These are phyloP conservation scores for Drosophila vallismaia DNA, from an alignment of 2,888 invertebrate genomes.

Conservation along the genomic window DNA sequence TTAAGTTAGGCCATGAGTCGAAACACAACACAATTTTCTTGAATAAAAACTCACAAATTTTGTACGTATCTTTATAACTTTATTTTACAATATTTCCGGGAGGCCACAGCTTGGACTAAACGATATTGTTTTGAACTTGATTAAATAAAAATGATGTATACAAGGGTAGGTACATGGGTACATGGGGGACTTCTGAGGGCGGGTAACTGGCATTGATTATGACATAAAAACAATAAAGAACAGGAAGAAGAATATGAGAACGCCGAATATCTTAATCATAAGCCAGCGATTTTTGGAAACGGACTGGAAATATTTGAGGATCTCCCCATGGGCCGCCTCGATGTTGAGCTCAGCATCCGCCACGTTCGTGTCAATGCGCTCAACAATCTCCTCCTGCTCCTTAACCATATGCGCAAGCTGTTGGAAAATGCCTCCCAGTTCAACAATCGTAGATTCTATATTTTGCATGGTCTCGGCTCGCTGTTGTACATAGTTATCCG, in stretches of 20 bases:
- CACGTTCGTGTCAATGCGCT: constrained; percentile 98
- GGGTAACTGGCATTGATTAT: constrained; percentile 85
- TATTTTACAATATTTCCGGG: constrained; percentile 61
- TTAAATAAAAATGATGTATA: constrained; percentile 37
- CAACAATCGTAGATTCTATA: constrained; percentile 99
- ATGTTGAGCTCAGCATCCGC: constrained; percentile 98
- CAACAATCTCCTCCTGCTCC: constrained; percentile 95
- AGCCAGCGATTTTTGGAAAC: constrained; percentile 99
- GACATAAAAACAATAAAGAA: constrained; percentile 99
- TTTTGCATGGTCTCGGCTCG: constrained; percentile 99
- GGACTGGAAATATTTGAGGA: constrained; percentile 98
- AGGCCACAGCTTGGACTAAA: constrained; percentile 45
- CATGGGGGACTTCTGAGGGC: no score
- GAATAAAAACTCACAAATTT: background rate
- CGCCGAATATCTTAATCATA: constrained; percentile 99
- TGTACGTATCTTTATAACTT: constrained; percentile 53
- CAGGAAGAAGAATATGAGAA: constrained; percentile 99
- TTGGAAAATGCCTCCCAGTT: constrained; percentile 99
- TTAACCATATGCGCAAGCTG: constrained; percentile 97
- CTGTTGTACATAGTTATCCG: constrained; percentile 95
- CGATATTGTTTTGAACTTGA: constrained; percentile 22
- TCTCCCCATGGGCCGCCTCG: constrained; percentile 98
- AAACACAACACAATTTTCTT: background rate
- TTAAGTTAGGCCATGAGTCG: no score
- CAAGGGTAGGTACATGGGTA: constrained; percentile 15